A percentile compares a stretch with the other conserved stretches of the same genome.
These are phyloP conservation scores for Hydra vulgaris DNA, from an alignment of 30 jellyfish, hydroid and myxozoan genomes.

Conservation along the genomic window DNA sequence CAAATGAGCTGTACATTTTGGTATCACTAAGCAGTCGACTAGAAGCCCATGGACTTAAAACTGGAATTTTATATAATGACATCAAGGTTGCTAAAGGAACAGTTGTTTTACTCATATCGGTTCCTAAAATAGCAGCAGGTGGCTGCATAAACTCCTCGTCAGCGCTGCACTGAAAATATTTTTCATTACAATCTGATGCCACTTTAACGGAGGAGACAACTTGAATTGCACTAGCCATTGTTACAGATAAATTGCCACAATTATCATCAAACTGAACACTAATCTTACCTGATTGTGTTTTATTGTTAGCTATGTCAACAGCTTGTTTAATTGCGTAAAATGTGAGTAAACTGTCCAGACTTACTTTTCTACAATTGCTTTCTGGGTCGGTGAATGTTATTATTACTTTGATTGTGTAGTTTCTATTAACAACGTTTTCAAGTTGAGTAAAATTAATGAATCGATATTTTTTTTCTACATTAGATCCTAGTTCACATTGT, in stretches of 20 bases:
- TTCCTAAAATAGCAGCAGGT: slow-evolving; percentile 62
- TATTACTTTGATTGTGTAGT: slow-evolving; percentile 14
- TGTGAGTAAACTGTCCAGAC: slow-evolving; percentile 29
- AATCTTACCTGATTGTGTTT: slow-evolving; percentile 24
- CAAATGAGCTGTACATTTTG: slow-evolving; percentile 52
- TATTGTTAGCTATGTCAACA: slow-evolving; percentile 19
- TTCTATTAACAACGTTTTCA: not conserved
- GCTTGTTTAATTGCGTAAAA: slow-evolving; percentile 56
- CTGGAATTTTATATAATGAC: slow-evolving; percentile 57
- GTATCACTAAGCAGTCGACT: slow-evolving; percentile 69
- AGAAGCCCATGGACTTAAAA: slow-evolving; percentile 65
- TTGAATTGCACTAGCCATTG: slow-evolving; percentile 74
- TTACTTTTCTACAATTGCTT: slow-evolving; percentile 16
- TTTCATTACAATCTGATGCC: slow-evolving; percentile 69
- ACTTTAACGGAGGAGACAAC: slow-evolving; percentile 68
- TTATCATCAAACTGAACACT: slow-evolving; percentile 63
- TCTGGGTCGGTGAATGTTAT: not conserved
- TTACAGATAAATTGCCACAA: slow-evolving; percentile 45
- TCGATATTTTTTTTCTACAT: too few species aligned
- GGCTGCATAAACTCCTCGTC: slow-evolving; percentile 24
- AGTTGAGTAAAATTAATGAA: too few species aligned
- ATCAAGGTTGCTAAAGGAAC: slow-evolving; percentile 75
- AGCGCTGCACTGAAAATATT: slow-evolving; percentile 33
- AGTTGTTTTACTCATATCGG: slow-evolving; percentile 56
- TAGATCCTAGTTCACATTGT: too few species aligned